phyloP scores from a whole-genome alignment of 2,113 vertebrate genomes.

The Lophotis ruficrista region DNA sequence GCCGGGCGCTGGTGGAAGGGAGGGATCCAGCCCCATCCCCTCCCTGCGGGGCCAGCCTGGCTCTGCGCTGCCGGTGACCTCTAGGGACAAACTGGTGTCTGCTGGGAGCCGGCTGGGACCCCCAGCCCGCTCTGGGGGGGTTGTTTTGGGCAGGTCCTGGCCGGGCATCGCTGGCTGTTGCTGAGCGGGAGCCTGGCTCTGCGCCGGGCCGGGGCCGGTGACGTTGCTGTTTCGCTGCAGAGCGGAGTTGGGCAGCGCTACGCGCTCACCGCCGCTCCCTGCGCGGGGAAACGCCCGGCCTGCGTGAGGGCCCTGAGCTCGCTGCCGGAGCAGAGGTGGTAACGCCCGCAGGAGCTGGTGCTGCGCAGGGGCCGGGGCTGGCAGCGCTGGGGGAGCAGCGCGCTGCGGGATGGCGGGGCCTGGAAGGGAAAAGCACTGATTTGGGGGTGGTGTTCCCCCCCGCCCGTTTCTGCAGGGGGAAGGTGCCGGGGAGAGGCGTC shows the following conservation, averaged over 20 bases:
- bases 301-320: constrained; percentile 9
- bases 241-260: background rate
- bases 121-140: background rate
- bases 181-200: background rate
- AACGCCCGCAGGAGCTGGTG: background rate
- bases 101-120: background rate
- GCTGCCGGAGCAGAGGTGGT: background rate
- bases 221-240: background rate
- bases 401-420: background rate
- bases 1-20: background rate
- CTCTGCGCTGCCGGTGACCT: constrained; percentile 15
- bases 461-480: background rate
- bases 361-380: background rate
- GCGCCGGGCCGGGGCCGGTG: background rate
- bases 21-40: too few relatives aligned
- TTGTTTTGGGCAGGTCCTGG: too few relatives aligned
- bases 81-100: constrained; percentile 33
- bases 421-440: background rate
- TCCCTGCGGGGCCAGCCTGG: background rate
- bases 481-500: background rate
- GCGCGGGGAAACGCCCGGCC: background rate
- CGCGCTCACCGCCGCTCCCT: background rate
- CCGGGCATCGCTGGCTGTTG: fast-evolving
- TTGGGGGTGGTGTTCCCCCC: background rate
- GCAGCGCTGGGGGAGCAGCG: background rate